Evolutionary conservation across 2,888 invertebrate species (phyloP), one percentile per base, ranked within the genome.

Genomic region (Trisateles emortualis): DNA sequence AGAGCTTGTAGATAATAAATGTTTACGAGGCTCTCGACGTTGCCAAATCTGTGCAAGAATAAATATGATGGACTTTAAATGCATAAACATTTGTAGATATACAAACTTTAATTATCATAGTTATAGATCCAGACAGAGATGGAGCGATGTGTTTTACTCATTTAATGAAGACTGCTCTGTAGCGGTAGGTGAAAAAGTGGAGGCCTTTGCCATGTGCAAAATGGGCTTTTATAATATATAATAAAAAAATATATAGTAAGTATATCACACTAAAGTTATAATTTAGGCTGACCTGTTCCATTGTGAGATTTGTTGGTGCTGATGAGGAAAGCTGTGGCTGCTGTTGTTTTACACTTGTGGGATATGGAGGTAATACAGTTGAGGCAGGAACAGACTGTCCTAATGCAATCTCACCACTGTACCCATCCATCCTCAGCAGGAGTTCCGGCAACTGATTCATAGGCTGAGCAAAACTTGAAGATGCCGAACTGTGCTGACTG

Each of bases 1-100:
- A 35, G 97, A 97, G 67, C 97, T 96, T 11, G 97, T 97, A 5
- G 97, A 97, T 44, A 97, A 86, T 59, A 98, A 91, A 90, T 98
- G 97, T 81, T 96, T 97, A 45, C 98, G 94, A 3, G 98, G 97
- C 82, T 98, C 98, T 58, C 98, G 93, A 30, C 97, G 94, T 80
- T 96, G 96, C 98, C 98, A 98, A 60, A 98, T 96, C 87, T 96
- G 88, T n/a, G 3, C 0, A 2, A 29, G 5, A 30, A 36, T 1
- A 35, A 35, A 2, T 13, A 0, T 14, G 13, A 3, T 8, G n/a
- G n/a, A n/a, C n/a, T n/a, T n/a, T n/a, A n/a, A n/a, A n/a, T n/a
- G n/a, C n/a, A n/a, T n/a, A n/a, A n/a, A n/a, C n/a, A n/a, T n/a
- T n/a, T n/a, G n/a, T n/a, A n/a, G n/a, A n/a, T n/a, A n/a, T n/a